A percentile compares a stretch with the other conserved stretches of the same genome.
Conservation (phyloP, 2,888 invertebrate species). For the Coleophora flavipennella region DNA sequence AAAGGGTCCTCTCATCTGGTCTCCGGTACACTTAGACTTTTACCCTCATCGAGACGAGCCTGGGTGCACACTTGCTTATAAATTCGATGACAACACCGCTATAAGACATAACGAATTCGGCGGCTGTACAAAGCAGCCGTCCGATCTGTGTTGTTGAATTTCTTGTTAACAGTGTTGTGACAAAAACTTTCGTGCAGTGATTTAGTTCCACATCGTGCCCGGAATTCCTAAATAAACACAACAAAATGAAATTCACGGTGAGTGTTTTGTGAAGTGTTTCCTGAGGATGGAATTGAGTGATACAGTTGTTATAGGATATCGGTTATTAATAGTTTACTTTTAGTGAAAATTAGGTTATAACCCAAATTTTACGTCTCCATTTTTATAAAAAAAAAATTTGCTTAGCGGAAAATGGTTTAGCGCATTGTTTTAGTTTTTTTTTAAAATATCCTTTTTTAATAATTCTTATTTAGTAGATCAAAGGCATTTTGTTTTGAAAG, state of each 20-base stretch:
- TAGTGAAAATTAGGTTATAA: too few species aligned
- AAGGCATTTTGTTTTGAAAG: too few species aligned
- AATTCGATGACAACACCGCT: slow-evolving; percentile 65
- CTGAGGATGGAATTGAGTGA: too few species aligned
- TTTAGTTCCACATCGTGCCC: slow-evolving; percentile 54
- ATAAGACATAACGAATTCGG: slow-evolving; percentile 71
- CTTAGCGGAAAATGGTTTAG: too few species aligned
- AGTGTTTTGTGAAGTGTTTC: slow-evolving; percentile 28
- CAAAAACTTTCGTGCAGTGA: slow-evolving; percentile 43
- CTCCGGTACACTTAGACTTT: slow-evolving; percentile 49
- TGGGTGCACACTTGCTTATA: slow-evolving; percentile 50
- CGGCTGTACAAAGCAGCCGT: slow-evolving; percentile 62
- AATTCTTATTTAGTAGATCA: too few species aligned
- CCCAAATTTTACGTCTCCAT: too few species aligned
- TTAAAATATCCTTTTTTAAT: too few species aligned
- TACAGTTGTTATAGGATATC: too few species aligned
- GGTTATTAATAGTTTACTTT: too few species aligned
- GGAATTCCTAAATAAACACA: slow-evolving; percentile 53
- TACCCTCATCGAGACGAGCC: slow-evolving; percentile 50
- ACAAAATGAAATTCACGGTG: slow-evolving; percentile 70
- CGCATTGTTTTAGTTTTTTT: too few species aligned
- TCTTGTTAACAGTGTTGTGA: slow-evolving; percentile 32
- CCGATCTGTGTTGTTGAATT: slow-evolving; percentile 38
- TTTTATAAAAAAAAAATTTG: too few species aligned
- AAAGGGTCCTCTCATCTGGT: slow-evolving; percentile 69